Evolutionary conservation across 1,140 invertebrate genomes (phyloP).

Genomic region (Cydia fagiglandana): DNA sequence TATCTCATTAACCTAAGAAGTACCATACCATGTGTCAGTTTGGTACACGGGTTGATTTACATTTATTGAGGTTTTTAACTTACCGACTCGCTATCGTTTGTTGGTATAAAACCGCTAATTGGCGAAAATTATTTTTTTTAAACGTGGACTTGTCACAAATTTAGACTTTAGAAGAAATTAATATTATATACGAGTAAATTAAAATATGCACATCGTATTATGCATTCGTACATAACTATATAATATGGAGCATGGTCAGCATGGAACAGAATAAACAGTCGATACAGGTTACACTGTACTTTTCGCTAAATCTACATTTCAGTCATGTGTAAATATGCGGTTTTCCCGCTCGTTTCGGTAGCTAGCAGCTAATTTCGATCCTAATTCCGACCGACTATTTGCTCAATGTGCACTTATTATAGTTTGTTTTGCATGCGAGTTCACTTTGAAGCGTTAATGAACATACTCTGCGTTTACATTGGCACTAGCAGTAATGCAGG

Average conservation of each 20-base stretch:
- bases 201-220: not conserved
- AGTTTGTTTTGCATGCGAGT: slow-evolving; percentile 15
- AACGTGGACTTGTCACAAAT: too few relatives aligned
- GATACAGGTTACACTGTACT: not conserved
- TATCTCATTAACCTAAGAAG: too few relatives aligned
- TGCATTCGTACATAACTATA: not conserved
- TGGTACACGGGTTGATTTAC: too few relatives aligned
- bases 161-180: too few relatives aligned
- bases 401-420: not conserved
- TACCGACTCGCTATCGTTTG: too few relatives aligned
- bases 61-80: too few relatives aligned
- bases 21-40: too few relatives aligned
- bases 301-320: not conserved
- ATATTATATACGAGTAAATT: not conserved
- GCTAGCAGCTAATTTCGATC: not conserved
- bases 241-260: not conserved
- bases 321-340: not conserved
- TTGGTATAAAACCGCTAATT: too few relatives aligned
- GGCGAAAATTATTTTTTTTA: too few relatives aligned
- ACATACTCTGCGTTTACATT: not conserved
- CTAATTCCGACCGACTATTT: slow-evolving; percentile 11
- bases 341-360: not conserved
- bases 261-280: not conserved
- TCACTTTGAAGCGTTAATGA: slow-evolving; percentile 7
- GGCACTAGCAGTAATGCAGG: not conserved